Evolutionary conservation across 2,797 vertebrate genomes (phyloP).

Genomic region (Pangasius krempfi): DNA sequence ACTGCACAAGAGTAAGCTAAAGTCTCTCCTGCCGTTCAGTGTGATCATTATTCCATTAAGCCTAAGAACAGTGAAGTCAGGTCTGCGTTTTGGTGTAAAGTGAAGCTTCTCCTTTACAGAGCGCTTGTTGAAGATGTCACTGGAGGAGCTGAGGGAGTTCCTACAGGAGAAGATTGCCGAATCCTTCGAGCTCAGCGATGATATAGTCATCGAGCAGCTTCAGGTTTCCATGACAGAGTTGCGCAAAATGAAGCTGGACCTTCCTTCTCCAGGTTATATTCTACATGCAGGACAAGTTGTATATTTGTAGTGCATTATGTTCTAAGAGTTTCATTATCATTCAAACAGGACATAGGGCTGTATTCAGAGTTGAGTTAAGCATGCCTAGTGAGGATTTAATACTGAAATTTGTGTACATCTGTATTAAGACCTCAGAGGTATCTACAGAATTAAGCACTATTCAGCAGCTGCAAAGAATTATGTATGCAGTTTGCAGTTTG

Average conservation of each 20-base stretch:
- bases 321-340: not conserved
- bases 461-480: not conserved
- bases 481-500: not conserved
- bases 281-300: not conserved
- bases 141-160: constrained; percentile 84
- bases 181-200: constrained; percentile 77
- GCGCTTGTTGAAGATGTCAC: constrained; percentile 78
- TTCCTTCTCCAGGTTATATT: constrained; percentile 77
- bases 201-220: constrained; percentile 79
- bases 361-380: not conserved
- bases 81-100: not conserved
- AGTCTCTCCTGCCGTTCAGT: not conserved
- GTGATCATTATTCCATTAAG: not conserved
- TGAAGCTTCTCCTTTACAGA: constrained; percentile 65
- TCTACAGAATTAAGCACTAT: not conserved
- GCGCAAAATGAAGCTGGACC: constrained; percentile 81
- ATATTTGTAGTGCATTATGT: not conserved
- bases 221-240: constrained; percentile 79
- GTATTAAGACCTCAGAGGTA: not conserved
- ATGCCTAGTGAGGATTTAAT: not conserved
- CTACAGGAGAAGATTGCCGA: constrained; percentile 80
- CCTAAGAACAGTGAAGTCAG: not conserved
- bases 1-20: constrained; percentile 84
- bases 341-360: not conserved
- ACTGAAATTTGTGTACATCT: not conserved